phyloP scores from a whole-genome alignment of 2,888 invertebrate species.

The Altica lythri region DNA sequence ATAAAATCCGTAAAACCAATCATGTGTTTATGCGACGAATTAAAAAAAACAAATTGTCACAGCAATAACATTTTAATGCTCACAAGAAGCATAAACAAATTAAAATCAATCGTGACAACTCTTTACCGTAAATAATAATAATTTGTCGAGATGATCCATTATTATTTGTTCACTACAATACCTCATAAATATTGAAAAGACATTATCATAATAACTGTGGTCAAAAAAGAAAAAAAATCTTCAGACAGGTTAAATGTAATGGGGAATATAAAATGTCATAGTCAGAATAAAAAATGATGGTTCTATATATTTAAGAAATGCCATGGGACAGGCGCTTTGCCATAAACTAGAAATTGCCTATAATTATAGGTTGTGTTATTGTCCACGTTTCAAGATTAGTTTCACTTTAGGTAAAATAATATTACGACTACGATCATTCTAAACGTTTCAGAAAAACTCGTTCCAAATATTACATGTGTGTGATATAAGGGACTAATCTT shows the following conservation, averaged over 20 bases:
- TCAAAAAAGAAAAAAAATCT: slow-evolving; percentile 24
- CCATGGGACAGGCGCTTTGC: slow-evolving; percentile 48
- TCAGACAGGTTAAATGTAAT: slow-evolving; percentile 32
- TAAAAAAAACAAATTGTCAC: slow-evolving; percentile 20
- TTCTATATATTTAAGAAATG: slow-evolving; percentile 49
- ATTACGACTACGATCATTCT: slow-evolving; percentile 45
- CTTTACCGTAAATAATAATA: slow-evolving; percentile 25
- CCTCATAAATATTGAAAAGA: slow-evolving; percentile 33
- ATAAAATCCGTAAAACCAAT: slow-evolving; percentile 17
- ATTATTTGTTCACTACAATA: slow-evolving; percentile 28
- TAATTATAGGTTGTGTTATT: slow-evolving; percentile 54
- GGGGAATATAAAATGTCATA: slow-evolving; percentile 45
- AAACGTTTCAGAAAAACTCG: slow-evolving; percentile 46
- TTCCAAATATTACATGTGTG: slow-evolving; percentile 46
- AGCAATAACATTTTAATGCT: slow-evolving; percentile 13
- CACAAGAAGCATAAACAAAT: slow-evolving; percentile 27
- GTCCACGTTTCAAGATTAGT: slow-evolving; percentile 54
- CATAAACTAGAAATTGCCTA: slow-evolving; percentile 54
- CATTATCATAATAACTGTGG: slow-evolving; percentile 30
- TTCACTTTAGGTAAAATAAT: slow-evolving; percentile 52
- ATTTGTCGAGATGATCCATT: slow-evolving; percentile 26
- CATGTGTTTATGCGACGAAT: slow-evolving; percentile 11
- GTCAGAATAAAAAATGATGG: slow-evolving; percentile 47
- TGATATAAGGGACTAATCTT: slow-evolving; percentile 38
- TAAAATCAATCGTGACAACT: slow-evolving; percentile 29